phyloP scores from a whole-genome alignment of 2,888 invertebrate species.

The Eupithecia subumbrata region DNA sequence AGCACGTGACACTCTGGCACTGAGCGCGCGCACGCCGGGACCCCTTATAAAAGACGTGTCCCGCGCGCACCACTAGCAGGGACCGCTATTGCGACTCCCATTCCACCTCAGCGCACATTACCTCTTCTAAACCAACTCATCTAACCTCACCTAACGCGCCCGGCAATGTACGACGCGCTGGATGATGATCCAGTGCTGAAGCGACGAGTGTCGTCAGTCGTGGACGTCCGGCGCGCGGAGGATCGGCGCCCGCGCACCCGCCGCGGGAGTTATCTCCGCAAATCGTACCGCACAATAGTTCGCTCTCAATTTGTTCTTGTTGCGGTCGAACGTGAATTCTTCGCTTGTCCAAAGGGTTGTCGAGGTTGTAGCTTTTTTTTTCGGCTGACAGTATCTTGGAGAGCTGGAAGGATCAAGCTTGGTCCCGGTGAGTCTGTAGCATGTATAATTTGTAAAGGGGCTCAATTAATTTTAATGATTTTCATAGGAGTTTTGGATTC shows the following conservation, averaged over 20 bases:
- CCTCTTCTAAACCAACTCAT: slow-evolving; percentile 41
- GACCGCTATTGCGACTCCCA: slow-evolving; percentile 56
- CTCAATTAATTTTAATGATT: slow-evolving; percentile 4
- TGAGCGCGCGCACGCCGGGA: slow-evolving; percentile 81
- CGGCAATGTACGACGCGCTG: slow-evolving; percentile 34
- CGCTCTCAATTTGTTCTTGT: slow-evolving; percentile 83
- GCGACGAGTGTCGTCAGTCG: slow-evolving; percentile 48
- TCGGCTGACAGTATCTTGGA: slow-evolving; percentile 60
- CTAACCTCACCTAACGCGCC: slow-evolving; percentile 22
- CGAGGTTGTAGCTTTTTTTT: slow-evolving; percentile 74
- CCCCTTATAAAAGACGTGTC: slow-evolving; percentile 81
- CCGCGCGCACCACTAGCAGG: slow-evolving; percentile 72
- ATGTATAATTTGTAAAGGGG: slow-evolving; percentile 4
- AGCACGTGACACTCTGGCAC: slow-evolving; percentile 82
- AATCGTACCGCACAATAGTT: slow-evolving; percentile 82
- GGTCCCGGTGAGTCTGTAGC: slow-evolving; percentile 7
- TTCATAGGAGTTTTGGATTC: not conserved
- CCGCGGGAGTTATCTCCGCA: slow-evolving; percentile 80
- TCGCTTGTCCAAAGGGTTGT: slow-evolving; percentile 75
- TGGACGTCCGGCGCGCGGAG: slow-evolving; percentile 67
- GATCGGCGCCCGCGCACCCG: slow-evolving; percentile 64
- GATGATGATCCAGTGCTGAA: slow-evolving; percentile 37
- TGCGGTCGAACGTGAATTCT: slow-evolving; percentile 80
- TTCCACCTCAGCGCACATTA: slow-evolving; percentile 61
- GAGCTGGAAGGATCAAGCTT: slow-evolving; percentile 52